phyloP scores from a whole-genome alignment of 2,113 vertebrate species.

The Ahaetulla prasina region DNA sequence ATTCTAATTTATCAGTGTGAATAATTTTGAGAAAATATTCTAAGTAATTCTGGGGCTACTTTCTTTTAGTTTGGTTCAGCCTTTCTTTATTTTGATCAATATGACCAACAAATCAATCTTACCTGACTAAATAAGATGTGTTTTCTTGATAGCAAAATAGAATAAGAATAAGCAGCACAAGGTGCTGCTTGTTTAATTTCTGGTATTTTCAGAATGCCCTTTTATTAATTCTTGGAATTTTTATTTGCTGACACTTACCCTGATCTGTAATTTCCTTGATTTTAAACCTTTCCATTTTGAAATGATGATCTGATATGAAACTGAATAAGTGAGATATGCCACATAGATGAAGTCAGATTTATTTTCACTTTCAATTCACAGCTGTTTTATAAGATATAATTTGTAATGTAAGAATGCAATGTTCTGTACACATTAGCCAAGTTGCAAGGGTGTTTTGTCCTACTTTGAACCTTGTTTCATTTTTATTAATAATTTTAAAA shows the following conservation, averaged over 20 bases:
- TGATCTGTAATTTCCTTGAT: background rate
- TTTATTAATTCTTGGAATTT: background rate
- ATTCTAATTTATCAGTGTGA: background rate
- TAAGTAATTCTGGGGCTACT: background rate
- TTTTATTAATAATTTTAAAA: background rate
- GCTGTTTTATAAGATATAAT: background rate
- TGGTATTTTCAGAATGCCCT: background rate
- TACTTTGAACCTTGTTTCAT: background rate
- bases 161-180: background rate
- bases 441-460: background rate
- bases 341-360: background rate
- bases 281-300: background rate
- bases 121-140: background rate
- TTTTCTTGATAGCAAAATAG: background rate
- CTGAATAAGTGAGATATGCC: background rate
- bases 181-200: background rate
- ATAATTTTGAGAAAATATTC: background rate
- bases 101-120: background rate
- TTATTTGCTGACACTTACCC: background rate
- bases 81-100: background rate
- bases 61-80: background rate
- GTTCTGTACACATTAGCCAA: background rate
- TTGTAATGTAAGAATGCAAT: background rate
- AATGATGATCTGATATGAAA: background rate
- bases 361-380: background rate